Evolutionary conservation across 2,113 vertebrate genomes (phyloP).

Genomic region (Menura novaehollandiae): DNA sequence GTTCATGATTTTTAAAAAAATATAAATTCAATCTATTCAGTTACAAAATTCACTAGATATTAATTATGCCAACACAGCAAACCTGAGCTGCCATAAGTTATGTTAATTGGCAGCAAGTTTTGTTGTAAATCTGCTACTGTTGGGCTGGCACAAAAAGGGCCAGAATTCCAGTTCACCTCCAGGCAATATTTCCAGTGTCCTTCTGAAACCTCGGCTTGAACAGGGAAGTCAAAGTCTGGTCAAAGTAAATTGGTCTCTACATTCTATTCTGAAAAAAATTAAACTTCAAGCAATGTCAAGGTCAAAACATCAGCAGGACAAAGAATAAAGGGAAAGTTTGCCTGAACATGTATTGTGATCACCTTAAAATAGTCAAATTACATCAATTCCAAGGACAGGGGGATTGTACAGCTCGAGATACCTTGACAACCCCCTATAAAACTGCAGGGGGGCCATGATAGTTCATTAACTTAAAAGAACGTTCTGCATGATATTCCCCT

Average conservation of each 20-base stretch:
- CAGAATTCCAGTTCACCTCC: neutral
- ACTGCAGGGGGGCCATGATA: neutral
- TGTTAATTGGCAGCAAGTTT: neutral
- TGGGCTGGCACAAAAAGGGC: neutral
- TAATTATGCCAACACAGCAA: neutral
- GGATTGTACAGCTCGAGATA: neutral
- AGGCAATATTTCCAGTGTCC: neutral
- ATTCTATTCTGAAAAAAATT: neutral
- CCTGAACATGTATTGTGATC: neutral
- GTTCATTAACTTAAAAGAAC: neutral
- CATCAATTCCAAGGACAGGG: neutral
- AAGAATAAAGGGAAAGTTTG: neutral
- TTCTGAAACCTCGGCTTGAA: neutral
- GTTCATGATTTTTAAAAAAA: neutral
- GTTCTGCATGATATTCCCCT: neutral
- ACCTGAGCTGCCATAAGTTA: neutral
- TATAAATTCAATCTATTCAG: neutral
- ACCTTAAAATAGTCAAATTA: neutral
- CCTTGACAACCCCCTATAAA: neutral
- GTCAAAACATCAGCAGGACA: neutral
- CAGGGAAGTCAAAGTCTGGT: neutral
- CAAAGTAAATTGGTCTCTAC: neutral
- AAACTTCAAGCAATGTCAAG: neutral
- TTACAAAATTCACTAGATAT: neutral
- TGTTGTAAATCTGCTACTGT: neutral